phyloP scores from a whole-genome alignment of 1,140 invertebrate species.

The Laodelphax striatellus region DNA sequence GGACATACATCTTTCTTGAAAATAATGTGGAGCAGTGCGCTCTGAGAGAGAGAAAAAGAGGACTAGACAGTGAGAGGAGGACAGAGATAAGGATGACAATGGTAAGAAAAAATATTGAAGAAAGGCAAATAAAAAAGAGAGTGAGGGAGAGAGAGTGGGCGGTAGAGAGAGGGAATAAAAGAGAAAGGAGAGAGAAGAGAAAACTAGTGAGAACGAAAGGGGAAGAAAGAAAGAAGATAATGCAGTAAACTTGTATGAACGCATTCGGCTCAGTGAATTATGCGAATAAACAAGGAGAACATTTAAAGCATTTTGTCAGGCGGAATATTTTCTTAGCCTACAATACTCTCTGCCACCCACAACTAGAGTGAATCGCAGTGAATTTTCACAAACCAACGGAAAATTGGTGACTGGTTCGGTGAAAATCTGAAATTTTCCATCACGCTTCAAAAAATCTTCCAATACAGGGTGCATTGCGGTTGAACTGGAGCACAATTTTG shows the following conservation, averaged over 20 bases:
- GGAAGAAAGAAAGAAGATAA: background rate
- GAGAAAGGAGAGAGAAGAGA: slow-evolving; percentile 1
- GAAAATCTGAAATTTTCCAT: too few relatives aligned
- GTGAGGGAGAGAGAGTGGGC: slow-evolving; percentile 13
- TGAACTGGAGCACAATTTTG: too few relatives aligned
- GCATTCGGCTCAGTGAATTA: background rate
- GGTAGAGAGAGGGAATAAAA: slow-evolving; percentile 20
- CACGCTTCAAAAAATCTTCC: too few relatives aligned
- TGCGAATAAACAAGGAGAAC: background rate
- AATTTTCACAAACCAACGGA: too few relatives aligned
- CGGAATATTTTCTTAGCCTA: too few relatives aligned
- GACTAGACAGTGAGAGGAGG: background rate
- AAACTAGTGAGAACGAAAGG: slow-evolving; percentile 6
- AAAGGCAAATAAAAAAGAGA: slow-evolving; percentile 4
- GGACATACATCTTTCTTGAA: background rate
- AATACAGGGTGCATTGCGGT: too few relatives aligned
- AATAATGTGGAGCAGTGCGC: background rate
- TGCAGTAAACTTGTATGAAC: background rate
- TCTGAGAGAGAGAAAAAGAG: background rate
- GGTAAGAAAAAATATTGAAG: background rate
- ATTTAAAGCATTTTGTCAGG: too few relatives aligned
- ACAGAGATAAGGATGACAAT: background rate
- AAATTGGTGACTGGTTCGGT: too few relatives aligned
- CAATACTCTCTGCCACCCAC: too few relatives aligned
- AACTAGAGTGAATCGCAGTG: too few relatives aligned